Evolutionary conservation across 1,140 invertebrate species (phyloP).

Genomic region (Cecropterus lyciades): DNA sequence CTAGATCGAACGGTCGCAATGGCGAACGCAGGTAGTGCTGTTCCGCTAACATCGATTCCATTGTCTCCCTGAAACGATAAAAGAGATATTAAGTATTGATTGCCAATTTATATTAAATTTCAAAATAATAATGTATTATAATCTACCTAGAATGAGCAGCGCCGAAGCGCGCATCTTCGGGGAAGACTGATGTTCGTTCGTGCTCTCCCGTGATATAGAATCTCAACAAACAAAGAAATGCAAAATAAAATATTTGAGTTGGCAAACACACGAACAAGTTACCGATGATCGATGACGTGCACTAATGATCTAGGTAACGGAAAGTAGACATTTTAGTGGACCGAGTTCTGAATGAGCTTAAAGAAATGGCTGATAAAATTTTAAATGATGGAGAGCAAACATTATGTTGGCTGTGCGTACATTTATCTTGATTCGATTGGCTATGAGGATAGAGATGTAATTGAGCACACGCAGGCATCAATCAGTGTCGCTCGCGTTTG

Average conservation of each 20-base stretch:
- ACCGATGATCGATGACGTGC: conserved; percentile 31
- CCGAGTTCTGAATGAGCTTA: conserved; percentile 5
- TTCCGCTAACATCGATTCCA: conserved; percentile 92
- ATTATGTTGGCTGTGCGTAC: conserved; percentile 38
- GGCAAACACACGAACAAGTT: conserved; percentile 36
- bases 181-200: conserved; percentile 75
- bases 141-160: conserved; percentile 79
- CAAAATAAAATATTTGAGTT: conserved; percentile 67
- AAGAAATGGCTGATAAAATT: conserved; percentile 41
- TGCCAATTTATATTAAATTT: conserved; percentile 3
- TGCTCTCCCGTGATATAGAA: conserved; percentile 82
- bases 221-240: conserved; percentile 80
- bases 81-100: conserved; percentile 34
- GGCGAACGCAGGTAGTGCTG: conserved; percentile 90
- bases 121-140: conserved; percentile 48
- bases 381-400: conserved; percentile 42
- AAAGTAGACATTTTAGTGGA: conserved; percentile 24
- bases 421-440: conserved; percentile 58
- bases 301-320: conserved; percentile 33
- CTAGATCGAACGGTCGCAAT: conserved; percentile 90
- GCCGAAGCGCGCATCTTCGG: conserved; percentile 77
- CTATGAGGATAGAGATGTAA: conserved; percentile 57
- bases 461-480: conserved; percentile 58
- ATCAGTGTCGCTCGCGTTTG: conserved; percentile 62
- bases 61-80: conserved; percentile 88